These are phyloP conservation scores for Brachionus koreanus DNA, from an alignment of 1,140 invertebrate genomes.

Conservation along the genomic window DNA sequence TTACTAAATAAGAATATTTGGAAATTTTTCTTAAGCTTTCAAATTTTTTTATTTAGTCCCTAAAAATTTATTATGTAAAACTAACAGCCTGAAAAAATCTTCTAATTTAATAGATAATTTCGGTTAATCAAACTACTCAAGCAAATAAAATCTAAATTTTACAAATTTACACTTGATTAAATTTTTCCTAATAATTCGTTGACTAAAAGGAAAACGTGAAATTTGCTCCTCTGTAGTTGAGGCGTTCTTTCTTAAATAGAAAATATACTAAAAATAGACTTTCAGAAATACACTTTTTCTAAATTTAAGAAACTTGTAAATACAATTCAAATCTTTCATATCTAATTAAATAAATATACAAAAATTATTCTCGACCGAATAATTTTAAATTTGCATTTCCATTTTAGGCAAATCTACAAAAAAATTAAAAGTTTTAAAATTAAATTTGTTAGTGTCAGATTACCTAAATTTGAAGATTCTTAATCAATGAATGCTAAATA, in stretches of 20 bases:
- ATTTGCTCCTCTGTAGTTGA: background rate
- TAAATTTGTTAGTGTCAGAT: background rate
- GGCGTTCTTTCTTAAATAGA: background rate
- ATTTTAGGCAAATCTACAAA: background rate
- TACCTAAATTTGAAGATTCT: background rate
- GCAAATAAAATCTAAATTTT: background rate
- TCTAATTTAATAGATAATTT: background rate
- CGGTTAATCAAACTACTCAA: background rate
- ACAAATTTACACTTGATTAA: background rate
- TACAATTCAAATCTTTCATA: background rate
- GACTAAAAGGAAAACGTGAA: background rate
- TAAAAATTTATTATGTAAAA: background rate
- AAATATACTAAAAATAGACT: background rate
- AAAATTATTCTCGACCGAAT: background rate
- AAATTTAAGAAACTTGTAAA: background rate
- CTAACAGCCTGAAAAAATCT: background rate
- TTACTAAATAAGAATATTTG: too few relatives aligned
- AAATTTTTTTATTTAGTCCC: background rate
- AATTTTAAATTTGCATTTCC: background rate
- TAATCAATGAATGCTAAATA: background rate
- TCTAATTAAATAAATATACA: background rate
- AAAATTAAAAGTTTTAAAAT: background rate
- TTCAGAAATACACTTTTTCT: background rate
- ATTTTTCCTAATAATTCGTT: background rate
- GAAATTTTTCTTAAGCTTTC: background rate